Percentiles rank a stretch among this genome's conserved stretches.
Evolutionary conservation across 1,140 invertebrate genomes (phyloP).

Genomic region (Chironomus tepperi): DNA sequence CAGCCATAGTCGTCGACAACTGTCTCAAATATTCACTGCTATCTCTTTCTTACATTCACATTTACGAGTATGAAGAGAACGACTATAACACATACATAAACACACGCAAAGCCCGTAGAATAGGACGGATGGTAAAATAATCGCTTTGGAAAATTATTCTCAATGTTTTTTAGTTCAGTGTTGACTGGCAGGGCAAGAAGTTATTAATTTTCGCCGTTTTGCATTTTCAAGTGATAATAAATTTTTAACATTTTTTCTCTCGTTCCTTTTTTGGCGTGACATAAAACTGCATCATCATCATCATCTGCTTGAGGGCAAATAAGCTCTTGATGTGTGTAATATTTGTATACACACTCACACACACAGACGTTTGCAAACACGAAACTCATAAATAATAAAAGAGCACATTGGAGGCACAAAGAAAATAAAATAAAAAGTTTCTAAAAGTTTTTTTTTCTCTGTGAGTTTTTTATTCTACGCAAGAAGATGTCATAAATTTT

Average conservation of each 20-base stretch:
- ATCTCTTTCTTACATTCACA: not conserved
- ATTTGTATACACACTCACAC: not conserved
- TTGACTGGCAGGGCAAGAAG: slow-evolving; percentile 22
- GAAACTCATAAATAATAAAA: not conserved
- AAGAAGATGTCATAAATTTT: too few relatives aligned
- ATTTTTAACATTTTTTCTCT: slow-evolving; percentile 12
- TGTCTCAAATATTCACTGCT: not conserved
- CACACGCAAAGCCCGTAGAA: not conserved
- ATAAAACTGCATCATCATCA: not conserved
- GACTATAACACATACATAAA: slow-evolving; percentile 1
- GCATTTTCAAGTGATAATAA: slow-evolving; percentile 17
- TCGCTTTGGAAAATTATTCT: slow-evolving; percentile 18
- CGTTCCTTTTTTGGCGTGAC: slow-evolving; percentile 4
- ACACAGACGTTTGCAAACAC: not conserved
- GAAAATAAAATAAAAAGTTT: not conserved
- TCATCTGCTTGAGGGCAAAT: not conserved
- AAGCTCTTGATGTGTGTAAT: not conserved
- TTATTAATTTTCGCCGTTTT: slow-evolving; percentile 16
- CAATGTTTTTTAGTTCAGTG: slow-evolving; percentile 23
- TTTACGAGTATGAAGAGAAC: not conserved
- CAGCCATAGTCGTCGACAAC: not conserved
- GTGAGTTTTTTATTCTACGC: too few relatives aligned
- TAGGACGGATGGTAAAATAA: not conserved
- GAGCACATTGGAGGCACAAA: not conserved
- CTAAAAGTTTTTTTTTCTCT: too few relatives aligned